Evolutionary conservation across 2,113 vertebrate species (phyloP).

Genomic region (Eolophus roseicapilla): DNA sequence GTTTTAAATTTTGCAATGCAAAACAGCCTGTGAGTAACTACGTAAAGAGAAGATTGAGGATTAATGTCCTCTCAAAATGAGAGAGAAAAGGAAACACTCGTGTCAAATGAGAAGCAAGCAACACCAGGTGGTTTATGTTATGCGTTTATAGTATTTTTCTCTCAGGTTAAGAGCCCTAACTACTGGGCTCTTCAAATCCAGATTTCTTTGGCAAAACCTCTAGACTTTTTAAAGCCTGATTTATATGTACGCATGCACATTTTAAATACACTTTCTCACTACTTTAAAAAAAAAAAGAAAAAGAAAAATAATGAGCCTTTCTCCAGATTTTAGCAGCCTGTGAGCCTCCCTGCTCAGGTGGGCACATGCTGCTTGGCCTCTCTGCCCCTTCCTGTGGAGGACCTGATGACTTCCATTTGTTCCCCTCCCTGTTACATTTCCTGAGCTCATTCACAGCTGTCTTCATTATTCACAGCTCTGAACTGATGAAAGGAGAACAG

Average conservation of each 20-base stretch:
- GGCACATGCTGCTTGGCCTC: not conserved
- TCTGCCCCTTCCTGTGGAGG: not conserved
- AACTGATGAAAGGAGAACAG: not conserved
- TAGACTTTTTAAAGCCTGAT: not conserved
- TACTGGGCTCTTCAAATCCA: slow-evolving; percentile 9
- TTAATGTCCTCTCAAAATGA: not conserved
- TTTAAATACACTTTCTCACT: not conserved
- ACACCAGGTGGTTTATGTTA: not conserved
- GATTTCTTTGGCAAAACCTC: not conserved
- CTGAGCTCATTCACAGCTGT: slow-evolving; percentile 6
- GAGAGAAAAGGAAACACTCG: not conserved
- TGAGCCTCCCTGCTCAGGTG: not conserved
- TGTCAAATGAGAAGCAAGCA: not conserved
- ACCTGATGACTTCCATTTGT: not conserved
- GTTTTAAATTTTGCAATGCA: not conserved
- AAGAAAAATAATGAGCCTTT: not conserved
- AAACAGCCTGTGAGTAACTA: not conserved
- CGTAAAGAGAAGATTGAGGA: not conserved
- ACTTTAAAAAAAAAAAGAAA: not conserved
- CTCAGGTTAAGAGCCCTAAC: slow-evolving; percentile 27
- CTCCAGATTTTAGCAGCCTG: not conserved
- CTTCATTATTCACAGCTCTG: slow-evolving; percentile 29
- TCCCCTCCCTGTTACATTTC: not conserved
- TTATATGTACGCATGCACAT: not conserved
- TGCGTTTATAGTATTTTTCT: not conserved